These are phyloP conservation scores for Monopis laevigella DNA, from an alignment of 2,888 invertebrate species.

Conservation along the genomic window DNA sequence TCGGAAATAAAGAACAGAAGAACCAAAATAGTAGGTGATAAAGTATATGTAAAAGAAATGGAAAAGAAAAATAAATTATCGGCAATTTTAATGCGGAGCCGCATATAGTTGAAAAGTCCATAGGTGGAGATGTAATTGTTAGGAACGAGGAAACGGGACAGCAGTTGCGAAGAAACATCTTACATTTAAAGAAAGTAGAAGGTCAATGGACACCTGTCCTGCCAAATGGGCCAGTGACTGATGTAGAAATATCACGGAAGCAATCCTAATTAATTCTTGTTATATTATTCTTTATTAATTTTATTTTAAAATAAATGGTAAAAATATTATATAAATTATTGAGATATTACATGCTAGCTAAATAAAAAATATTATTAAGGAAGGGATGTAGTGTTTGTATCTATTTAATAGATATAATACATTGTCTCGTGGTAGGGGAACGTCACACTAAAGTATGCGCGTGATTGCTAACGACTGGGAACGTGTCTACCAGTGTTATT, in stretches of 20 bases:
- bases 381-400: too few relatives aligned
- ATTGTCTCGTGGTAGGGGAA: too few relatives aligned
- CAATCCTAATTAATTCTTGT: neutral
- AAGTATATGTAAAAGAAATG: slow-evolving; percentile 16
- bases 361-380: neutral
- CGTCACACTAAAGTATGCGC: too few relatives aligned
- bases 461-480: too few relatives aligned
- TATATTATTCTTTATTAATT: neutral
- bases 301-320: neutral
- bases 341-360: neutral
- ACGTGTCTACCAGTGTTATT: too few relatives aligned
- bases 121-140: slow-evolving; percentile 8
- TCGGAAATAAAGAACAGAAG: slow-evolving; percentile 15
- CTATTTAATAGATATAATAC: too few relatives aligned
- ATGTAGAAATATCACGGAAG: neutral
- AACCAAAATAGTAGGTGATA: slow-evolving; percentile 14
- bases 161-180: slow-evolving; percentile 2
- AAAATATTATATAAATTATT: neutral
- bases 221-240: neutral
- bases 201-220: slow-evolving; percentile 10
- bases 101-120: neutral
- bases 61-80: slow-evolving; percentile 13
- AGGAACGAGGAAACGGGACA: slow-evolving; percentile 12
- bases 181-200: slow-evolving; percentile 13
- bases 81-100: neutral